Evolutionary conservation across 2,888 invertebrate genomes (phyloP).

Genomic region (Volucella inflata): DNA sequence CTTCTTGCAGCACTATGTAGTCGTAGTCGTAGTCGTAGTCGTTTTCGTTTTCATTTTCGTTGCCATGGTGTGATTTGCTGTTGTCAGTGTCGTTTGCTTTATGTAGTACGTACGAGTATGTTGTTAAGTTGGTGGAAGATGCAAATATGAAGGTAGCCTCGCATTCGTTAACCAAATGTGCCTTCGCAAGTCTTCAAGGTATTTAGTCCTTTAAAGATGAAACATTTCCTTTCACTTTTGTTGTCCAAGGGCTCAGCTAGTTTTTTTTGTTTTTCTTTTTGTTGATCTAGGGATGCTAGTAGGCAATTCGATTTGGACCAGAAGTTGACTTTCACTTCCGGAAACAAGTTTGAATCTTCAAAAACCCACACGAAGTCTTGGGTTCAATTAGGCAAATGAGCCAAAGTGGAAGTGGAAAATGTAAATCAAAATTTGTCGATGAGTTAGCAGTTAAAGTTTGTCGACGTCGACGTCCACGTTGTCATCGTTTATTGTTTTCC

Average conservation of each 20-base stretch:
- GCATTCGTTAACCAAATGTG: conserved; percentile 8
- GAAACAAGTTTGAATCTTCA: background rate
- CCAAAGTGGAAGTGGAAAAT: conserved; percentile 17
- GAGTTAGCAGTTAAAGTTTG: background rate
- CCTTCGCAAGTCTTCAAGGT: background rate
- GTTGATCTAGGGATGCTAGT: no score
- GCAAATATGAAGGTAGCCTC: conserved; percentile 8
- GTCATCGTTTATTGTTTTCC: background rate
- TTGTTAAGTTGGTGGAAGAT: background rate
- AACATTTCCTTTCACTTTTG: conserved; percentile 34
- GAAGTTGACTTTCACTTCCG: conserved; percentile 35
- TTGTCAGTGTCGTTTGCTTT: conserved; percentile 4
- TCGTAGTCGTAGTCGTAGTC: conserved; percentile 15
- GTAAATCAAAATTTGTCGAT: conserved; percentile 16
- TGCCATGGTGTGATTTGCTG: conserved; percentile 14
- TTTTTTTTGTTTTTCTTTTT: background rate
- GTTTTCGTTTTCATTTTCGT: conserved; percentile 15
- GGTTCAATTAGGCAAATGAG: conserved; percentile 32
- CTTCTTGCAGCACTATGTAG: conserved; percentile 55
- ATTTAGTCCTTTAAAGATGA: background rate
- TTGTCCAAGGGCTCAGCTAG: background rate
- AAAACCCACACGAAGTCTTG: background rate
- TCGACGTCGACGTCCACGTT: background rate
- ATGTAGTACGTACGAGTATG: background rate
- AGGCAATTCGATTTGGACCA: background rate